Base-by-base conservation (phyloP, 2,113 vertebrate genomes). In the Seriola aureovittata region DNA sequence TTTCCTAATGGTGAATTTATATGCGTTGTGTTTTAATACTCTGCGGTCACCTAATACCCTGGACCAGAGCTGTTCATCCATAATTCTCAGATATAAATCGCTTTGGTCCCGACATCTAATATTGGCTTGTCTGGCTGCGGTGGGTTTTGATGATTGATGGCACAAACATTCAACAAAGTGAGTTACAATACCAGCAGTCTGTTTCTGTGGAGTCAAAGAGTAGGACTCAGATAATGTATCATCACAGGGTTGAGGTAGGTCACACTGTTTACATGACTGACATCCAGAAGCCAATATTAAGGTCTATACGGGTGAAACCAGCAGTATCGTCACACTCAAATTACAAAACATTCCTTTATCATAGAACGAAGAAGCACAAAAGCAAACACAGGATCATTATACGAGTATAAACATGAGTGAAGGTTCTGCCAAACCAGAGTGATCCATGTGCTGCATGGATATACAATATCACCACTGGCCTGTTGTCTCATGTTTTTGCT, bases 61-160 rank as follows among this genome's bases (percentile, higher is more conserved):
- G 58, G 38, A 88, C 72, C 85, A 87, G 73, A 87, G 75, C 63
- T 71, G 48, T 86, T 75, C 84, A 91, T 85, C 78, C 76, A 90
- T 73, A 83, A 81, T 82, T 90, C 78, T 88, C 50, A 69, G 74
- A 88, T 88, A 90, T 81, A 85, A 92, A 91, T 78, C 57, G 32
- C 73, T 66, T 85, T 65, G 66, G 78, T 89, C 86, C 73, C 25
- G 76, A 92, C 80, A 88, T 91, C 71, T 85, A 84, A 85, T 85
- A 81, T 85, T 71, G 69, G 67, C 86, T 77, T 55, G 88, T 89
- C 85, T 76, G 75, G 81, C 69, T 69, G 74, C 66, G 84, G 88
- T 90, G 80, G 86, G 78, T 79, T 90, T 78, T 75, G 65, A 88
- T 92, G 90, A 92, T 85, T 85, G 82, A 93, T 93, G 82, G 65